Evolutionary conservation across 2,797 vertebrate species (phyloP), one percentile per base, ranked within the genome.

Genomic region (Gadopsis bispinosus): DNA sequence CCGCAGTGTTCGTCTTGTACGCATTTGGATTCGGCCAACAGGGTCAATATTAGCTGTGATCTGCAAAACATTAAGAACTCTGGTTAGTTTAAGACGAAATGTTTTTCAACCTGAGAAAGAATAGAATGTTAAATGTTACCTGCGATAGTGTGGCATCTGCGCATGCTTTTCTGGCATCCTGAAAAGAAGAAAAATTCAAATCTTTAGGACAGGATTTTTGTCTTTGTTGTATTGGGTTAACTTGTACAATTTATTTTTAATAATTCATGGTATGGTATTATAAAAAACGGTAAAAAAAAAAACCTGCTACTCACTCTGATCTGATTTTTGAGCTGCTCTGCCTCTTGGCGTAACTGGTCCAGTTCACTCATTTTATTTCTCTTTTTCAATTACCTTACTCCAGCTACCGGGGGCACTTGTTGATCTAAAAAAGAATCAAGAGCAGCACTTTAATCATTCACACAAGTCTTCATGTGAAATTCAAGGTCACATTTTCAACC

Each of bases 91-190:
- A 12, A 67, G 26, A 63, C 26, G 3, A 63, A 31, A 48, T 60
- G 11, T 7, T 73, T 70, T 73, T 68, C 4, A 61, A 56, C 6
- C n/a, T 2, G 22, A 43, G 14, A 60, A n/a, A 48, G 0, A 56
- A 55, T 3, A 16, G 6, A 8, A 13, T 13, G 20, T 14, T 31
- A 14, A 65, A 69, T 12, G 1, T 94, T 95, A 99, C 98, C 97
- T 99, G 98, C 93, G 97, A 97, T 95, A 99, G 94, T 66, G 98
- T 99, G 81, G 98, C 98, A 95, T 99, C 98, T 69, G 98, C 98
- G 75, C 98, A 99, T 71, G 98, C 97, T 97, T 99, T 99, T 88
- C 98, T 97, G 86, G 98, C 98, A 97, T 99, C 98, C 98, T 99
- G 86, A 86, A 74, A 45, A 51, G 37, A 69, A 58, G n/a, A 59